Conservation (phyloP, 37 sponge, comb jelly and placozoan species). For the Cliona cf. orientalis region DNA sequence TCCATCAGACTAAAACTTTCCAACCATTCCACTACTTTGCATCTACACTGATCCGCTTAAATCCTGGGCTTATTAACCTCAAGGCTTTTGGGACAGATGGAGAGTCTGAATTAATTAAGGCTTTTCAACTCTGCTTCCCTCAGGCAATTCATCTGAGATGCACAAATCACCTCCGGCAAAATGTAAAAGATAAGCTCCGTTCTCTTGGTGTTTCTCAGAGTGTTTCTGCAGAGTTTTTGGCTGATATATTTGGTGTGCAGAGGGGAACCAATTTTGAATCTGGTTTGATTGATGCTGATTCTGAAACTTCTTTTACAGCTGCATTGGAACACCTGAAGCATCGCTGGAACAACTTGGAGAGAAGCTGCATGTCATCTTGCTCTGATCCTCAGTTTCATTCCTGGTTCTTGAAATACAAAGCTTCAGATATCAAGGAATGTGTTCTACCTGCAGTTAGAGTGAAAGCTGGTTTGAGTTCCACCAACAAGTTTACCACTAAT, state of each 20-base stretch:
- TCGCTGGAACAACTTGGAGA: constrained; percentile 35
- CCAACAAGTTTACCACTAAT: constrained; percentile 16
- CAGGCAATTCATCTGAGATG: constrained; percentile 36
- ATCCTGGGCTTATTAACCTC: not conserved
- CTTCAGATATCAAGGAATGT: not conserved
- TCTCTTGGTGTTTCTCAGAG: not conserved
- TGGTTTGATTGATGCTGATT: constrained; percentile 22
- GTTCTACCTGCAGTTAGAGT: not conserved
- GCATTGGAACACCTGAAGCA: not conserved
- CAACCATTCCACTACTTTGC: constrained; percentile 31
- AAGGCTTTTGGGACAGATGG: constrained; percentile 43
- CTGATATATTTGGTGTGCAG: constrained; percentile 40
- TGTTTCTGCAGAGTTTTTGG: not conserved
- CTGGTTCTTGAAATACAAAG: constrained; percentile 37
- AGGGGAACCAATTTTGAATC: constrained; percentile 14
- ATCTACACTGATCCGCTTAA: constrained; percentile 25
- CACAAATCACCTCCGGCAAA: constrained; percentile 19
- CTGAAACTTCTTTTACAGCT: not conserved
- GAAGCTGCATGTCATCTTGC: not conserved
- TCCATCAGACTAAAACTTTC: constrained; percentile 41
- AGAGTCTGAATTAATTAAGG: constrained; percentile 38
- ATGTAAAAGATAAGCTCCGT: constrained; percentile 36
- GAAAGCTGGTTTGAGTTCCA: not conserved
- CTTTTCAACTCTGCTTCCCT: constrained; percentile 15
- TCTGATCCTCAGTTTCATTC: constrained; percentile 15